Percentiles rank a stretch among this genome's conserved stretches.
Evolutionary conservation across 2,797 vertebrate genomes (phyloP).

Genomic region (Chiroxiphia lanceolata): DNA sequence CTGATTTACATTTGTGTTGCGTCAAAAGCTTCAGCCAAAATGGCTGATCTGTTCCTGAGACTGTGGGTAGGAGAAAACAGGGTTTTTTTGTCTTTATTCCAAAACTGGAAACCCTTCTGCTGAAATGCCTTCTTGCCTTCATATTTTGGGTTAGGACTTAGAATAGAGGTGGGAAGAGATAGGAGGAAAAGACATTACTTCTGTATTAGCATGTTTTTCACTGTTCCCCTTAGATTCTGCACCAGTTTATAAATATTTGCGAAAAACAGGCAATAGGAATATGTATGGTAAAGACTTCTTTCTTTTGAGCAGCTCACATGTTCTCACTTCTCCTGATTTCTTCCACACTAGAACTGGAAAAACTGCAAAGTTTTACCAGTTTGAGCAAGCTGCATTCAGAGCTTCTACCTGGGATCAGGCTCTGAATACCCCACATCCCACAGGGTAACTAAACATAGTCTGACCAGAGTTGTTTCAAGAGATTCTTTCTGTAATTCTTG

Average conservation of each 20-base stretch:
- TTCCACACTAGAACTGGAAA: background rate
- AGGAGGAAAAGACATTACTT: background rate
- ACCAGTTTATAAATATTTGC: constrained; percentile 2
- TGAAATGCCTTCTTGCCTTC: constrained; percentile 6
- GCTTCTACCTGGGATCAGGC: background rate
- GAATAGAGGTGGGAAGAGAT: constrained; percentile 39
- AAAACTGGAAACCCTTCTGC: constrained; percentile 19
- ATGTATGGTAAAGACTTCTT: background rate
- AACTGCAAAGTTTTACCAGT: background rate
- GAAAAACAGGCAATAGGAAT: background rate
- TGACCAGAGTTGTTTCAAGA: background rate
- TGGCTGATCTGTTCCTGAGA: background rate
- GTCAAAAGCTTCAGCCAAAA: background rate
- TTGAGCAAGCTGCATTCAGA: background rate
- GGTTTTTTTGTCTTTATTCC: constrained; percentile 4
- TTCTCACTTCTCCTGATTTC: background rate
- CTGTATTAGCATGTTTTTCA: background rate
- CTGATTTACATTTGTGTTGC: background rate
- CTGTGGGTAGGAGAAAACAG: background rate
- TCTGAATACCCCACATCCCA: background rate
- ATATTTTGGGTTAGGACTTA: constrained; percentile 7
- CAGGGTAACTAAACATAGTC: background rate
- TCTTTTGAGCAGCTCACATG: background rate
- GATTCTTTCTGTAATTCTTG: background rate
- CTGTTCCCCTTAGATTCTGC: background rate